A percentile compares a stretch with the other conserved stretches of the same genome.
Evolutionary conservation across 2,888 invertebrate genomes (phyloP).

Genomic region (Parnassius mnemosyne): DNA sequence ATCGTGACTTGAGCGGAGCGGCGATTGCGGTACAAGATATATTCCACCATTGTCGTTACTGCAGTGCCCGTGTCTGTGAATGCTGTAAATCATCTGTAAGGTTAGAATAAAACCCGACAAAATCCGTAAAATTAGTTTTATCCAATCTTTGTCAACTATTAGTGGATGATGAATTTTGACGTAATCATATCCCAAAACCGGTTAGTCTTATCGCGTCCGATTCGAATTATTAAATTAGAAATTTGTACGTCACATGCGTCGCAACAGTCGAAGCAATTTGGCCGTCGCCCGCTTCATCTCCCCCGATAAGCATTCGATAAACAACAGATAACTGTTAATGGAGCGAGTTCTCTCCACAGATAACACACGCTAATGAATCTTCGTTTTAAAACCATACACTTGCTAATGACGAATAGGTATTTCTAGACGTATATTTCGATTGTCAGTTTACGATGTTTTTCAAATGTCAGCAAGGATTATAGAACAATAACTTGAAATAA

Average conservation of each 20-base stretch:
- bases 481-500: no score
- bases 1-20: no score
- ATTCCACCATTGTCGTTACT: no score
- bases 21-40: no score
- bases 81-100: no score
- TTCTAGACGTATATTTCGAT: conserved; percentile 14
- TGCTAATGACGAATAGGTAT: conserved; percentile 38
- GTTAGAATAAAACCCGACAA: no score
- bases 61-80: no score
- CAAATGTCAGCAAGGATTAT: neutral
- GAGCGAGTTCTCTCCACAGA: conserved; percentile 50
- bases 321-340: conserved; percentile 59
- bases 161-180: neutral
- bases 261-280: conserved; percentile 49
- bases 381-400: conserved; percentile 40
- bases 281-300: conserved; percentile 53
- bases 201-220: conserved; percentile 21
- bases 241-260: conserved; percentile 46
- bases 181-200: neutral
- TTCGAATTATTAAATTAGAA: conserved; percentile 50
- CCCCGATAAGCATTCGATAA: conserved; percentile 58
- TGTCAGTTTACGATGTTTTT: neutral
- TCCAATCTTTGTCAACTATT: no score
- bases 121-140: no score
- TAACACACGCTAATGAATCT: conserved; percentile 68